Evolutionary conservation across 2,888 invertebrate species (phyloP).

Genomic region (Neoascia interrupta): DNA sequence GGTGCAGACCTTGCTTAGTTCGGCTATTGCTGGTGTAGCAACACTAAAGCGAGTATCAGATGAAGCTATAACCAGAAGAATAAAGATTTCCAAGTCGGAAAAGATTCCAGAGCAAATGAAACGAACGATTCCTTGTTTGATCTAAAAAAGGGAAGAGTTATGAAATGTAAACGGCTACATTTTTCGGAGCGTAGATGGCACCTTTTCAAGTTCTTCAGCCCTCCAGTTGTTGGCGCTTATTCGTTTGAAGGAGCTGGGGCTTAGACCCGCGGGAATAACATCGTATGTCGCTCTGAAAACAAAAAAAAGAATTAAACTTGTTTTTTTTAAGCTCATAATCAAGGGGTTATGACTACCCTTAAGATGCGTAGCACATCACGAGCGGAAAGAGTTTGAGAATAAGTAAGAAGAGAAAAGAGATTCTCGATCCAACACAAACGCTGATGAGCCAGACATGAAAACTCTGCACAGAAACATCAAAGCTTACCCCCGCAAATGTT

Average conservation of each 20-base stretch:
- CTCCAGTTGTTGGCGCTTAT: constrained; percentile 87
- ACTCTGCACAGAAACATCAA: no score
- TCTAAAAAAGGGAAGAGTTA: constrained; percentile 77
- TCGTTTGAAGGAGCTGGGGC: constrained; percentile 87
- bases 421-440: no score
- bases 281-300: constrained; percentile 73
- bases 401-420: no score
- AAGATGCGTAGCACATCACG: no score
- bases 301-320: no score
- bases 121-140: constrained; percentile 89
- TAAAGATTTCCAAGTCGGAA: constrained; percentile 86
- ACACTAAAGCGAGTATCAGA: constrained; percentile 94
- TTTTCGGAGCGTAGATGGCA: constrained; percentile 73
- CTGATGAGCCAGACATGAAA: no score
- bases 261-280: constrained; percentile 87
- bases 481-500: no score
- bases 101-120: constrained; percentile 90
- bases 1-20: constrained; percentile 87
- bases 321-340: no score
- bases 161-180: no score
- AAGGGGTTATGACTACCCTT: no score
- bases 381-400: no score
- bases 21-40: constrained; percentile 91
- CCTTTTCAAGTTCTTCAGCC: constrained; percentile 91
- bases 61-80: constrained; percentile 90